Evolutionary conservation across 2,113 vertebrate genomes (phyloP).

Genomic region (Nyctereutes procyonoides): DNA sequence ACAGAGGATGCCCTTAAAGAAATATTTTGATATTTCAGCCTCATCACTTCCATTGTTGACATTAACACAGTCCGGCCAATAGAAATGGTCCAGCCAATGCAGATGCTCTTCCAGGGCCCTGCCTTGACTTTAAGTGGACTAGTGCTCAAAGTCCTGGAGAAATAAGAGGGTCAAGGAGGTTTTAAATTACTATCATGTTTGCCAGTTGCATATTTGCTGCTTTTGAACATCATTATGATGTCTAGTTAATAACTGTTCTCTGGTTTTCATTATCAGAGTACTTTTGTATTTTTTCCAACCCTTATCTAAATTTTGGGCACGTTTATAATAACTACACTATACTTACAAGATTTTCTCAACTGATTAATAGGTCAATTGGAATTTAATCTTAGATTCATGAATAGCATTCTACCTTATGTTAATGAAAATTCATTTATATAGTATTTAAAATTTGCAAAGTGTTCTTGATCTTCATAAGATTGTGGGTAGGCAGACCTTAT

Average conservation of each 20-base stretch:
- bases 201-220: background rate
- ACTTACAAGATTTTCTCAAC: slow-evolving; percentile 9
- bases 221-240: background rate
- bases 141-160: slow-evolving; percentile 6
- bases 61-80: background rate
- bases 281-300: background rate
- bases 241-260: background rate
- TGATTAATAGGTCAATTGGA: background rate
- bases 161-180: background rate
- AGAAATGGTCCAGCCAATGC: background rate
- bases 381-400: slow-evolving; percentile 25
- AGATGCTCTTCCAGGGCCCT: background rate
- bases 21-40: background rate
- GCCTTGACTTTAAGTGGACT: background rate
- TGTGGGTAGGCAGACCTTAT: background rate
- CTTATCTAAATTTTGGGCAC: slow-evolving; percentile 7
- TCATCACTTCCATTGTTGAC: background rate
- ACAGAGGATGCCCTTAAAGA: background rate
- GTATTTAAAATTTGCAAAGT: slow-evolving; percentile 19
- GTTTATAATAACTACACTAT: slow-evolving; percentile 14
- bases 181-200: background rate
- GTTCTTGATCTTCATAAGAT: background rate
- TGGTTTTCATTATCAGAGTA: slow-evolving; percentile 25
- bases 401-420: slow-evolving; percentile 1
- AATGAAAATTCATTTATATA: slow-evolving; percentile 3